These are phyloP conservation scores for Onychomys torridus DNA, from an alignment of 2,797 vertebrate species.

Conservation along the genomic window DNA sequence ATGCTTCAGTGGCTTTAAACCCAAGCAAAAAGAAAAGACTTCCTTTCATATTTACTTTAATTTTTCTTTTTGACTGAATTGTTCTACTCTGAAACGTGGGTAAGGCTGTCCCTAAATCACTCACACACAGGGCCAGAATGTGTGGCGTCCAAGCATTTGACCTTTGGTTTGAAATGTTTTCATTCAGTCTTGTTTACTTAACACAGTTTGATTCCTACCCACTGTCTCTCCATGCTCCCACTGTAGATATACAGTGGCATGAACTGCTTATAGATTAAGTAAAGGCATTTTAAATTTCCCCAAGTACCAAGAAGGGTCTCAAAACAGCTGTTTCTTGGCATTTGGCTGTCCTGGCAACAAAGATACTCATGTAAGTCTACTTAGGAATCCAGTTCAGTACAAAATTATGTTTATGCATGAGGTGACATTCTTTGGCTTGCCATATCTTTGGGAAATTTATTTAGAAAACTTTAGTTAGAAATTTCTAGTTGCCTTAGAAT, in stretches of 20 bases:
- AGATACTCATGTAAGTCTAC: not conserved
- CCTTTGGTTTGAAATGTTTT: slow-evolving; percentile 70
- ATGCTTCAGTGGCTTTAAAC: not conserved
- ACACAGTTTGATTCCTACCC: not conserved
- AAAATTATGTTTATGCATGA: slow-evolving; percentile 22
- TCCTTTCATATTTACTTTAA: not conserved
- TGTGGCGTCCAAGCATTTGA: slow-evolving; percentile 50
- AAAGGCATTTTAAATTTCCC: not conserved
- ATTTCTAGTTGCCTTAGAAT: not conserved
- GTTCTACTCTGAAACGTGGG: not conserved
- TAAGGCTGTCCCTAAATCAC: not conserved
- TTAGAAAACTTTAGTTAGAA: slow-evolving; percentile 24
- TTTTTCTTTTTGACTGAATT: not conserved
- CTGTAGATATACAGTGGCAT: not conserved
- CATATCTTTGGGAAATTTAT: slow-evolving; percentile 17
- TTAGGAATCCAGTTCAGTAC: not conserved
- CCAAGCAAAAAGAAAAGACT: not conserved
- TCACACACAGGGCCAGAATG: slow-evolving; percentile 12
- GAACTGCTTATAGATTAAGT: not conserved
- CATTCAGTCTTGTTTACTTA: slow-evolving; percentile 53
- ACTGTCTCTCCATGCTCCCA: not conserved
- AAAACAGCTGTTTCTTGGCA: not conserved
- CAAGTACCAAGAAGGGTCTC: not conserved
- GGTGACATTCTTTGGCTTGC: not conserved
- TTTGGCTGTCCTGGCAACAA: not conserved